These are phyloP conservation scores for Pyrochroa serraticornis DNA, from an alignment of 2,888 invertebrate genomes.

Conservation along the genomic window DNA sequence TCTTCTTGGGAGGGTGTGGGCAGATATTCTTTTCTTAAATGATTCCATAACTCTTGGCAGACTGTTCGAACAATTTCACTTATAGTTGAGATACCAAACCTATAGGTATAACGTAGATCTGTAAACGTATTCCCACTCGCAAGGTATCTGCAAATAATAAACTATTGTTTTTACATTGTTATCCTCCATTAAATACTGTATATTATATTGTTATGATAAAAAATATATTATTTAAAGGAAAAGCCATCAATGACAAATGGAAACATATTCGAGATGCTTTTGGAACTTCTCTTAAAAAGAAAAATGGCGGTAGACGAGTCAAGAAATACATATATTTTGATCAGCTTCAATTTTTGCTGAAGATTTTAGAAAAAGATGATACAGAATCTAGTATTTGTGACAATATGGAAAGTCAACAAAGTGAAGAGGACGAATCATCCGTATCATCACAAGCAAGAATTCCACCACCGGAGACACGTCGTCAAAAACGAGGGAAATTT, in stretches of 20 bases:
- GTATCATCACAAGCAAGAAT: not conserved
- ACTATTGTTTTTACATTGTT: too few species aligned
- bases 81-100: conserved; percentile 13
- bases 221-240: too few species aligned
- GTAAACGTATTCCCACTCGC: too few species aligned
- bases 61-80: conserved; percentile 9
- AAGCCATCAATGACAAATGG: too few species aligned
- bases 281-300: too few species aligned
- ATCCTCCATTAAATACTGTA: too few species aligned
- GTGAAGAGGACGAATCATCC: not conserved
- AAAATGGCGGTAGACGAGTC: too few species aligned
- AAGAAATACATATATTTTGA: not conserved
- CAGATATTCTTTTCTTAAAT: not conserved
- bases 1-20: not conserved
- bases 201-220: too few species aligned
- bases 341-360: not conserved
- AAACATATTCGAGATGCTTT: too few species aligned
- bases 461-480: not conserved
- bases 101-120: not conserved
- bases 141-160: too few species aligned
- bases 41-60: conserved; percentile 16
- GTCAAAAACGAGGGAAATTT: too few species aligned
- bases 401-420: not conserved
- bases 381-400: not conserved
- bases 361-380: not conserved